These are phyloP conservation scores for Manis javanica DNA, from an alignment of 2,797 vertebrate genomes.

Conservation along the genomic window DNA sequence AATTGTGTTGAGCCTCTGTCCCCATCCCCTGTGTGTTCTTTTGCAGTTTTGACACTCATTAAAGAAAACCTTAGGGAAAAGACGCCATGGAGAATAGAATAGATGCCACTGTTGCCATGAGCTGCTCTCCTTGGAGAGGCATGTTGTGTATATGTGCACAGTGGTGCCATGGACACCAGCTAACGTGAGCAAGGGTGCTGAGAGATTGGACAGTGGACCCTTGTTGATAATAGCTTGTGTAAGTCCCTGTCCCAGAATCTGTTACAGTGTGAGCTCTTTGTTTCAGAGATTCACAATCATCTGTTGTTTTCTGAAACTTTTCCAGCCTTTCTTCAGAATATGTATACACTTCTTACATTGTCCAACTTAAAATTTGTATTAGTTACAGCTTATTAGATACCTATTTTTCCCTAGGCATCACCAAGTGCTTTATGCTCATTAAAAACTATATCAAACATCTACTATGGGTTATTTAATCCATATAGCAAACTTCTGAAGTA, in stretches of 20 bases:
- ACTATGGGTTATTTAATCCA: neutral
- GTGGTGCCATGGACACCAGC: neutral
- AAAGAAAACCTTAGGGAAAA: slow-evolving; percentile 57
- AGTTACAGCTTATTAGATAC: neutral
- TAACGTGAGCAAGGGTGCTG: neutral
- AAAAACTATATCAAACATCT: neutral
- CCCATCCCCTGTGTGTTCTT: neutral
- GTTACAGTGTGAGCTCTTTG: neutral
- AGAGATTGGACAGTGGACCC: neutral
- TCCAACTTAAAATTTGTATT: neutral
- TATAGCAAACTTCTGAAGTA: neutral
- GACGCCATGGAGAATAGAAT: neutral
- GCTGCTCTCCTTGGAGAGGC: slow-evolving; percentile 29
- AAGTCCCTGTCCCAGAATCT: neutral
- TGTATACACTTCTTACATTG: neutral
- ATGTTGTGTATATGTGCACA: neutral
- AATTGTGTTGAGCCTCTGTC: neutral
- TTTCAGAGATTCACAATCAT: neutral
- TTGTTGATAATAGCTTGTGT: neutral
- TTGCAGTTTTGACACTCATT: slow-evolving; percentile 15
- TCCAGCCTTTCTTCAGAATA: neutral
- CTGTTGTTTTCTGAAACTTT: neutral
- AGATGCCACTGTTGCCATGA: neutral
- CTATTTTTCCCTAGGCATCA: neutral
- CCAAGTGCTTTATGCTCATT: neutral